Conservation (phyloP, 2,888 invertebrate species). For the Parapristionchus giblindavisi region DNA sequence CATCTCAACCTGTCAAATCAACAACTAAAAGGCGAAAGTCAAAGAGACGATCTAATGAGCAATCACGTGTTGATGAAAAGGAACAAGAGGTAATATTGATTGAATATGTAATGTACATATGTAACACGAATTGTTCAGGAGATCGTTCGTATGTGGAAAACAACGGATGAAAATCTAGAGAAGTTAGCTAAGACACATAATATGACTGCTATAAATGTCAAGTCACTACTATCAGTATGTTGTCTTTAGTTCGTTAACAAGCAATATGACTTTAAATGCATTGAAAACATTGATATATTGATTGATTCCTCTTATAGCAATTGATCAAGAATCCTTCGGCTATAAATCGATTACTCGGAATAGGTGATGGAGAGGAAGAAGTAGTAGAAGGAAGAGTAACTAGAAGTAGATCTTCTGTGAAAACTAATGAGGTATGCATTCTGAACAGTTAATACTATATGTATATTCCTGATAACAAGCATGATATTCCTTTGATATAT, state of each 20-base stretch:
- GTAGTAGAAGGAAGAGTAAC: neutral
- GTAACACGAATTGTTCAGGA: conserved; percentile 20
- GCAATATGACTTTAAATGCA: no score
- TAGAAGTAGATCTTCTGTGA: conserved; percentile 19
- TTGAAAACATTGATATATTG: neutral
- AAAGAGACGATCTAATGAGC: no score
- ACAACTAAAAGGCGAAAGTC: no score
- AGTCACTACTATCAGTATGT: conserved; percentile 35
- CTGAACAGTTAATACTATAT: no score
- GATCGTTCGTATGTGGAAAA: conserved; percentile 21
- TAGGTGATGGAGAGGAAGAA: neutral
- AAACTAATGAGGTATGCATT: no score
- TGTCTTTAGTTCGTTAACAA: neutral
- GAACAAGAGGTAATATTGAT: no score
- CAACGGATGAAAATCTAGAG: conserved; percentile 37
- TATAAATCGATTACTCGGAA: conserved; percentile 31
- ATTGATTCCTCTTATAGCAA: neutral
- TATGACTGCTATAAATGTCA: conserved; percentile 39
- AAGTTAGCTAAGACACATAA: conserved; percentile 30
- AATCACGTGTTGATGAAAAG: no score
- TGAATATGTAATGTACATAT: no score
- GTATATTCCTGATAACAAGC: no score
- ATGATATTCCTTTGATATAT: no score
- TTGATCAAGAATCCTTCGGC: conserved; percentile 26
- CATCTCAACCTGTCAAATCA: no score